Evolutionary conservation across 53 echinoderm and acorn worm genomes (phyloP).

Genomic region (Pentamera pediparva): DNA sequence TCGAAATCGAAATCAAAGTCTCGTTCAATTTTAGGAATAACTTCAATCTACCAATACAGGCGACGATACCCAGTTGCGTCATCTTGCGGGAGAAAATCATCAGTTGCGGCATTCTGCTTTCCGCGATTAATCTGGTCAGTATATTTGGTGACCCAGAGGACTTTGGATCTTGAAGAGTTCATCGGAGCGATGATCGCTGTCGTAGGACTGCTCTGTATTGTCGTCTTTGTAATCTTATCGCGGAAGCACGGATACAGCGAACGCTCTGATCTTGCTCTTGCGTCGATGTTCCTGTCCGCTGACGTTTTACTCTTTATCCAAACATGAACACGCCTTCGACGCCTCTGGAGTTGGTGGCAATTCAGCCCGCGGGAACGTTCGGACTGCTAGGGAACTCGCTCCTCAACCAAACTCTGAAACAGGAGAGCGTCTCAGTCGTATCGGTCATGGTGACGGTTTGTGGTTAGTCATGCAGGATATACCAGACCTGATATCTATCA

Average conservation of each 20-base stretch:
- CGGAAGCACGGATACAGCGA: neutral
- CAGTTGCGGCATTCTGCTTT: neutral
- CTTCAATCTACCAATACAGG: neutral
- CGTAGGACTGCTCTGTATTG: neutral
- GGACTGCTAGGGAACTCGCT: neutral
- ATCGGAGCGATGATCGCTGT: neutral
- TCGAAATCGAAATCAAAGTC: too few relatives aligned
- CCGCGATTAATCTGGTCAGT: neutral
- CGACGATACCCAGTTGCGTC: neutral
- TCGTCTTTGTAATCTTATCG: neutral
- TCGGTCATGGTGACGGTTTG: neutral
- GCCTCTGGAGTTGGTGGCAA: neutral
- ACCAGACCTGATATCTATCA: neutral
- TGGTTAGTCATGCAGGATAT: neutral
- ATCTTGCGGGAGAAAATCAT: neutral
- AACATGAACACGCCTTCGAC: neutral
- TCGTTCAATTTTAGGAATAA: too few relatives aligned
- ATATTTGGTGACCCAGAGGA: neutral
- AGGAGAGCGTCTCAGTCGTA: neutral
- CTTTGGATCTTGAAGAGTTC: neutral
- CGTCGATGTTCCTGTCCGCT: neutral
- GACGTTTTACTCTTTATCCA: neutral
- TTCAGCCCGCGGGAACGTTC: neutral
- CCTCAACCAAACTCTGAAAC: neutral
- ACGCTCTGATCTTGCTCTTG: neutral